Percentiles rank a stretch among this genome's conserved stretches.
Conservation (phyloP, 2,888 invertebrate genomes). For the Pachliopta kotzebuea region DNA sequence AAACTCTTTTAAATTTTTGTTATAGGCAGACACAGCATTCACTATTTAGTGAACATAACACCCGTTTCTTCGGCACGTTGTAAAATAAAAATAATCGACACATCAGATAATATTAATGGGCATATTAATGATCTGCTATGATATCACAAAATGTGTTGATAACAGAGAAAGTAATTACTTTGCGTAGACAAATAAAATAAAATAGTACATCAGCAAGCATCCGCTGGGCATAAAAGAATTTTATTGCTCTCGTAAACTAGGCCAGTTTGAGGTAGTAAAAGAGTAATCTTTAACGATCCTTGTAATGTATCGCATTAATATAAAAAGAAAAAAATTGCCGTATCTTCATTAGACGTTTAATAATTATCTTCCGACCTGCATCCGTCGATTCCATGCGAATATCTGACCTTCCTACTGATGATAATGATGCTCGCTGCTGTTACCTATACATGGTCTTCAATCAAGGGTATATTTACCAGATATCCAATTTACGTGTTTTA, state of each 20-base stretch:
- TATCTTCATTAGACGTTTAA: background rate
- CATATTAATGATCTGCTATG: background rate
- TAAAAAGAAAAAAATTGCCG: background rate
- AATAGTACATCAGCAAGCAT: slow-evolving; percentile 14
- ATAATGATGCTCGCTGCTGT: too few relatives aligned
- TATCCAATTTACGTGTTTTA: too few relatives aligned
- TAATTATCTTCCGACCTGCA: background rate
- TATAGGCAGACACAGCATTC: too few relatives aligned
- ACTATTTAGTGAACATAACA: too few relatives aligned
- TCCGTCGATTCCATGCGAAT: too few relatives aligned
- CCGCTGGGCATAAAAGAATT: slow-evolving; percentile 15
- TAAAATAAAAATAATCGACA: too few relatives aligned
- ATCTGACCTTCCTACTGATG: too few relatives aligned
- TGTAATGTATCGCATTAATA: background rate
- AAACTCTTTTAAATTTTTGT: too few relatives aligned
- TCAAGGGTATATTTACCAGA: too few relatives aligned
- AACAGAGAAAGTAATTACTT: slow-evolving; percentile 12
- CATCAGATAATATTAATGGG: background rate
- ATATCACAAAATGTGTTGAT: background rate
- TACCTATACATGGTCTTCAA: too few relatives aligned
- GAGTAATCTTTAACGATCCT: slow-evolving; percentile 15
- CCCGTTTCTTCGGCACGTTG: too few relatives aligned
- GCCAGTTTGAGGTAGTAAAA: slow-evolving; percentile 23
- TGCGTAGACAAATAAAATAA: slow-evolving; percentile 19
- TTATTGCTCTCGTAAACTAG: slow-evolving; percentile 24